phyloP scores from a whole-genome alignment of 2,888 invertebrate genomes.

The Selenia dentaria region DNA sequence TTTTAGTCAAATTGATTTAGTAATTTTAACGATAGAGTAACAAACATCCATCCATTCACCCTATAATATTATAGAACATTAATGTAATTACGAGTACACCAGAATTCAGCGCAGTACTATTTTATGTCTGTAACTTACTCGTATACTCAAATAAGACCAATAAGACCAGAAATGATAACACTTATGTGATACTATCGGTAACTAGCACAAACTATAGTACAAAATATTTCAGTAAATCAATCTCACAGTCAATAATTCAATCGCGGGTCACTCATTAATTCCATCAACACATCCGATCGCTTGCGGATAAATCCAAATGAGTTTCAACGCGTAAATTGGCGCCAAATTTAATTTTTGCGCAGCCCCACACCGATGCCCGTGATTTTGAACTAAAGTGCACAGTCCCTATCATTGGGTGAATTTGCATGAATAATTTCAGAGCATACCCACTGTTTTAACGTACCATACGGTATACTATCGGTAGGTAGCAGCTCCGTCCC shows the following conservation, averaged over 20 bases:
- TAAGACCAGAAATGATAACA: no score
- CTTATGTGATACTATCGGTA: no score
- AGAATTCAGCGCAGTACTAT: no score
- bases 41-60: no score
- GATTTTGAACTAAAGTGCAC: conserved; percentile 46
- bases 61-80: no score
- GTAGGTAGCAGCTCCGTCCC: conserved; percentile 1
- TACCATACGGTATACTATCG: neutral
- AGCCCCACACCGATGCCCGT: conserved; percentile 23
- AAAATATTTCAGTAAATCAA: conserved; percentile 8
- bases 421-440: conserved; percentile 60
- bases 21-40: no score
- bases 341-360: conserved; percentile 42
- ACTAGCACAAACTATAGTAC: no score
- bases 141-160: no score
- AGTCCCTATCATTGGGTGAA: conserved; percentile 47
- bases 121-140: no score
- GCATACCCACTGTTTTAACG: conserved; percentile 39
- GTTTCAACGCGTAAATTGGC: conserved; percentile 22
- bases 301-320: conserved; percentile 21
- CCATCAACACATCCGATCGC: conserved; percentile 22
- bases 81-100: no score
- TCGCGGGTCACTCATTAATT: conserved; percentile 22
- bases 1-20: no score
- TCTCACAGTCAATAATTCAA: conserved; percentile 16